phyloP scores from a whole-genome alignment of 2,797 vertebrate genomes.

The Malacoctenus gilli region DNA sequence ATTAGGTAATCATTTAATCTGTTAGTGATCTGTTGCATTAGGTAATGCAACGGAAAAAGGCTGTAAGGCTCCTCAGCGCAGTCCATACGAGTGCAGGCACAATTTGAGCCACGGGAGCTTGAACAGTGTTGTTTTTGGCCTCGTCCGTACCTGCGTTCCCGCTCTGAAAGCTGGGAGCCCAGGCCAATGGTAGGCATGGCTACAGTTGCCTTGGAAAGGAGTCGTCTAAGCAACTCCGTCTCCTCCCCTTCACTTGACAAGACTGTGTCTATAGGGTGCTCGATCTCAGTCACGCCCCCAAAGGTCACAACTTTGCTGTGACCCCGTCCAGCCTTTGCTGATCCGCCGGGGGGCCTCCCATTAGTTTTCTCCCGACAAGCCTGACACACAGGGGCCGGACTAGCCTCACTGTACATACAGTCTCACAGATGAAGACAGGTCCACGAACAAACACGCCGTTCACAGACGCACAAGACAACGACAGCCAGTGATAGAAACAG shows the following conservation, averaged over 20 bases:
- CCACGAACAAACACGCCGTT: constrained; percentile 40
- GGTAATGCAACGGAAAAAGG: constrained; percentile 19
- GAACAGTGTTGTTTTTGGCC: constrained; percentile 44
- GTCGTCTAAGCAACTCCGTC: constrained; percentile 77
- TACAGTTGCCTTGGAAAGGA: constrained; percentile 78
- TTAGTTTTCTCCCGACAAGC: constrained; percentile 82
- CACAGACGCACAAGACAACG: constrained; percentile 34
- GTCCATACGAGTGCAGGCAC: constrained; percentile 42
- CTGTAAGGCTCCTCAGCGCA: constrained; percentile 2
- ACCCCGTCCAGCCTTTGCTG: constrained; percentile 81
- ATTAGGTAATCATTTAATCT: background rate
- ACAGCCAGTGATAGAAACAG: constrained; percentile 43
- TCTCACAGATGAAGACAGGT: constrained; percentile 63
- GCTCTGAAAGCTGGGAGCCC: constrained; percentile 79
- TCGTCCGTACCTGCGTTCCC: constrained; percentile 79
- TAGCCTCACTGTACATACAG: constrained; percentile 83
- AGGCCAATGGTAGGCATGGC: constrained; percentile 80
- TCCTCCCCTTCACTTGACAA: constrained; percentile 77
- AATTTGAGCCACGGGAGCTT: constrained; percentile 27
- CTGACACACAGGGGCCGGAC: constrained; percentile 77
- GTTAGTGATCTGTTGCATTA: too few relatives aligned
- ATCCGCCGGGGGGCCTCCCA: constrained; percentile 71
- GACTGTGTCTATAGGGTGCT: constrained; percentile 83
- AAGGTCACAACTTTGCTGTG: constrained; percentile 90
- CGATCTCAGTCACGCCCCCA: constrained; percentile 94